Evolutionary conservation across 2,888 invertebrate genomes (phyloP).

Genomic region (Pachycephus smyrnensis): DNA sequence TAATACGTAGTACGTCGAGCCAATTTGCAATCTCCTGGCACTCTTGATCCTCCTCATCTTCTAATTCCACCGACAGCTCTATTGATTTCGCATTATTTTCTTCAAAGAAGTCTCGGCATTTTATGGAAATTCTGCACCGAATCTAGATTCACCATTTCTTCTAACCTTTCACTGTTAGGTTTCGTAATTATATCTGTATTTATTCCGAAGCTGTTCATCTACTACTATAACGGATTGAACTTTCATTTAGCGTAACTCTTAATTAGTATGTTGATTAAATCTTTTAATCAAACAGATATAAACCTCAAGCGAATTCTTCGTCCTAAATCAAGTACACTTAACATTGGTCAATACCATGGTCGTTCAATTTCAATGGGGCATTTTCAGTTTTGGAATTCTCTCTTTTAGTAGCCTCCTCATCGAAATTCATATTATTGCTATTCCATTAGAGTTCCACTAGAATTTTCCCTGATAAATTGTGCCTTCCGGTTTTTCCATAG

Average conservation of each 20-base stretch:
- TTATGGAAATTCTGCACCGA: slow-evolving; percentile 41
- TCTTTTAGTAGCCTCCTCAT: no score
- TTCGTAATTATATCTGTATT: neutral
- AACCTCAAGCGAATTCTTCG: no score
- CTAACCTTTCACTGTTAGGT: neutral
- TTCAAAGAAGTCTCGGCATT: slow-evolving; percentile 47
- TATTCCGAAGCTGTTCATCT: neutral
- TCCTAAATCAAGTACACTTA: no score
- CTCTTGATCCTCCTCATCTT: neutral
- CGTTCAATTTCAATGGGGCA: no score
- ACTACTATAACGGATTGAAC: neutral
- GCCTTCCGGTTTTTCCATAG: slow-evolving; percentile 34
- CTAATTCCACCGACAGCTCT: neutral
- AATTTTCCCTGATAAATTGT: slow-evolving; percentile 34
- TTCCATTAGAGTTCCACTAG: neutral
- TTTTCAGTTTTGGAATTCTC: no score
- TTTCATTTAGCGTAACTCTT: neutral
- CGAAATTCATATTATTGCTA: neutral
- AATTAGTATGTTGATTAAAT: neutral
- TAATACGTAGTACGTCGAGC: no score
- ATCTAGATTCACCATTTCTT: neutral
- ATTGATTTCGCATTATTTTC: slow-evolving; percentile 24
- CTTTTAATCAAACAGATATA: no score
- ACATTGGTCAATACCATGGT: no score
- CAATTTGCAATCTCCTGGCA: no score